Evolutionary conservation across 2,113 vertebrate species (phyloP).

Genomic region (Sciurus niger): DNA sequence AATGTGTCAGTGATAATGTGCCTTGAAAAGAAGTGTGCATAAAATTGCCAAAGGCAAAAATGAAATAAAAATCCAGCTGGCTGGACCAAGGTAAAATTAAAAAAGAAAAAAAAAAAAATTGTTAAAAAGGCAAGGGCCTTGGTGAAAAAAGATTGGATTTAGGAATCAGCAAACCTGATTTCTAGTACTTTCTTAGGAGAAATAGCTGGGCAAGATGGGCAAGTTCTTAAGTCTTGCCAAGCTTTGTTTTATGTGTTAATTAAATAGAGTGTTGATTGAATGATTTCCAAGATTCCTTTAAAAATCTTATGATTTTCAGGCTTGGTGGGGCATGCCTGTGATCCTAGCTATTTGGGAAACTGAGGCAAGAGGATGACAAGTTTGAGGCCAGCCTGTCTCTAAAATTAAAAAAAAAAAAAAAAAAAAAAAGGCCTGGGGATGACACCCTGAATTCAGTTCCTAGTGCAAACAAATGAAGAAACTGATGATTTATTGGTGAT

Average conservation of each 20-base stretch:
- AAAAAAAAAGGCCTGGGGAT: too few relatives aligned
- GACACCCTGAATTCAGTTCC: too few relatives aligned
- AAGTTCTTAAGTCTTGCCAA: background rate
- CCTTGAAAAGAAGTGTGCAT: conserved; percentile 56
- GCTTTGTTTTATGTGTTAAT: background rate
- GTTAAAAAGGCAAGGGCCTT: background rate
- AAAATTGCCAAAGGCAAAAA: conserved; percentile 23
- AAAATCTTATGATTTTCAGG: background rate
- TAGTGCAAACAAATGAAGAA: too few relatives aligned
- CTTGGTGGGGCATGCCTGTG: too few relatives aligned
- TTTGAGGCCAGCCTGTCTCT: too few relatives aligned
- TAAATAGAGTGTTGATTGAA: background rate
- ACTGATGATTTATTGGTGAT: background rate
- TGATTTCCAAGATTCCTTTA: background rate
- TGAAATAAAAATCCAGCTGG: background rate
- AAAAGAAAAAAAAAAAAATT: conserved; percentile 12
- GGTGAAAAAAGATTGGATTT: background rate
- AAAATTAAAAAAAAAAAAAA: too few relatives aligned
- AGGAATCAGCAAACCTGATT: background rate
- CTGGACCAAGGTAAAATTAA: conserved; percentile 20
- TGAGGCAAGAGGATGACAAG: too few relatives aligned
- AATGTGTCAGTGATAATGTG: conserved; percentile 44
- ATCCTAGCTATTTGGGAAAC: too few relatives aligned
- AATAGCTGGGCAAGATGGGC: background rate
- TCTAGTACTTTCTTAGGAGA: background rate